A percentile compares a stretch with the other conserved stretches of the same genome.
Evolutionary conservation across 2,888 invertebrate genomes (phyloP).

Genomic region (Aporophyla nigra): DNA sequence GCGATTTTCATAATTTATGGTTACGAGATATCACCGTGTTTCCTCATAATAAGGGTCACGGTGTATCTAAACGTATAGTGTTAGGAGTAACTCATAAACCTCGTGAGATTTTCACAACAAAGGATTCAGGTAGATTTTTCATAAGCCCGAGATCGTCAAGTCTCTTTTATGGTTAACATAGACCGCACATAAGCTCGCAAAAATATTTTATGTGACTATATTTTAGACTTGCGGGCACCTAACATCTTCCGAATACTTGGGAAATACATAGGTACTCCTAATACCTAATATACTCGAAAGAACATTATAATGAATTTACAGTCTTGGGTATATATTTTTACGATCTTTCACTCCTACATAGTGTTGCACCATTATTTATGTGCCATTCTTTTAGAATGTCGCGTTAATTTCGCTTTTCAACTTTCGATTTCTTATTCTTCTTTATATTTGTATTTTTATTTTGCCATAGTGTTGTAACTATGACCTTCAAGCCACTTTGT

Average conservation of each 20-base stretch:
- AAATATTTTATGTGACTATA: constrained; percentile 43
- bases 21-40: constrained; percentile 38
- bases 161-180: constrained; percentile 32
- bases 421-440: constrained; percentile 40
- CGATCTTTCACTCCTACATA: constrained; percentile 7
- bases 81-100: constrained; percentile 30
- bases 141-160: constrained; percentile 6
- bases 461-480: background rate
- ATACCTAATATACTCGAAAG: background rate
- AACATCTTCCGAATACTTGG: constrained; percentile 23
- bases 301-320: constrained; percentile 19
- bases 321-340: constrained; percentile 27
- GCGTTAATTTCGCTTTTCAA: constrained; percentile 18
- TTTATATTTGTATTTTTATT: background rate
- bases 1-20: constrained; percentile 64
- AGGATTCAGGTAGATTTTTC: constrained; percentile 28
- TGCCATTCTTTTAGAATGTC: constrained; percentile 8
- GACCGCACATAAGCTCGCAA: constrained; percentile 21
- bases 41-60: constrained; percentile 20
- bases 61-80: constrained; percentile 21
- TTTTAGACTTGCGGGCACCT: constrained; percentile 21
- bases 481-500: constrained; percentile 31
- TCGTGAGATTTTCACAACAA: constrained; percentile 40
- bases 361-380: constrained; percentile 15
- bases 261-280: background rate